Evolutionary conservation across 1,140 invertebrate genomes (phyloP).

Genomic region (Elysia chlorotica): DNA sequence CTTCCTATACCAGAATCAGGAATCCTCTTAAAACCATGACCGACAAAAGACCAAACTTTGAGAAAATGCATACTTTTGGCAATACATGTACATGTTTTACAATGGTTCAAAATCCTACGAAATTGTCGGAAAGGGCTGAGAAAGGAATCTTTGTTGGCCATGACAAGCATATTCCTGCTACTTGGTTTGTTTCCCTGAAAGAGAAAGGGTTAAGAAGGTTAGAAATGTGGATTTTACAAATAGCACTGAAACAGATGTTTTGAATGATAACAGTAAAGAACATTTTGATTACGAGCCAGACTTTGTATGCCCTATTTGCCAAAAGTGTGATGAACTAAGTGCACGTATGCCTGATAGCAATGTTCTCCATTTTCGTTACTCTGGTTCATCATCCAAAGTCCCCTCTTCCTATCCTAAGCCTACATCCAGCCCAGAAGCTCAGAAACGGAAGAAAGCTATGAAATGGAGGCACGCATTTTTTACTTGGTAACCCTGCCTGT

Average conservation of each 20-base stretch:
- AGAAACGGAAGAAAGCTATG: background rate
- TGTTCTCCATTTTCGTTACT: too few relatives aligned
- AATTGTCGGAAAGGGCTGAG: constrained; percentile 24
- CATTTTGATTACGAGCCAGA: background rate
- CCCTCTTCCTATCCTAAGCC: too few relatives aligned
- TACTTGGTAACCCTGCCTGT: constrained; percentile 45
- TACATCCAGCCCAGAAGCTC: background rate
- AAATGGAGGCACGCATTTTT: too few relatives aligned
- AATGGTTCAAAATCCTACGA: constrained; percentile 21
- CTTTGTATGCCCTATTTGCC: too few relatives aligned
- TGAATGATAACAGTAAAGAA: background rate
- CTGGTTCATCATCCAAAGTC: too few relatives aligned
- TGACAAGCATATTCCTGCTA: constrained; percentile 26
- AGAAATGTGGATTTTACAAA: constrained; percentile 29
- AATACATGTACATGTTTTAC: constrained; percentile 25
- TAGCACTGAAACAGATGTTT: too few relatives aligned
- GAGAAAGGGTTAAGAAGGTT: constrained; percentile 5
- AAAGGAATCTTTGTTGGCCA: constrained; percentile 34
- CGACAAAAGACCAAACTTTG: constrained; percentile 17
- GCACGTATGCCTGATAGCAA: too few relatives aligned
- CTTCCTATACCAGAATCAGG: constrained; percentile 34
- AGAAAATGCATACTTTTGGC: constrained; percentile 26
- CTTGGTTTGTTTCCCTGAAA: constrained; percentile 27
- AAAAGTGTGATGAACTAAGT: too few relatives aligned
- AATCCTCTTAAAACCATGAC: constrained; percentile 14